These are phyloP conservation scores for Calliopsis andreniformis DNA, from an alignment of 1,140 invertebrate genomes.

Conservation along the genomic window DNA sequence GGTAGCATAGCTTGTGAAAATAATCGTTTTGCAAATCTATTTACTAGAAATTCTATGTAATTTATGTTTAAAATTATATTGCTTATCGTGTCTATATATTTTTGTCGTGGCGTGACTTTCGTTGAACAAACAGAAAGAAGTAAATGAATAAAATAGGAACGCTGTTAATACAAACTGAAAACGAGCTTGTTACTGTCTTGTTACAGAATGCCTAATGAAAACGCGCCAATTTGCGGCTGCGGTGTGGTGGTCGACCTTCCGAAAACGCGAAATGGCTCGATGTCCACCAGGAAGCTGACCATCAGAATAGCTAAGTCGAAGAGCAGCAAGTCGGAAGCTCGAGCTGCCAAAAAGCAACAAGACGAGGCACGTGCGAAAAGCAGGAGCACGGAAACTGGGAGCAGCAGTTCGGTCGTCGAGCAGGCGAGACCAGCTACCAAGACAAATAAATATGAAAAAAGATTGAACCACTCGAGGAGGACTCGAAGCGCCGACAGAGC, in stretches of 20 bases:
- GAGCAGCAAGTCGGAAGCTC: slow-evolving; percentile 61
- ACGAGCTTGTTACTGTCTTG: no score
- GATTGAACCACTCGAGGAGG: slow-evolving; percentile 73
- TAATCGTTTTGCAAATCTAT: no score
- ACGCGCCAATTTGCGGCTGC: slow-evolving; percentile 72
- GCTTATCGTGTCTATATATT: no score
- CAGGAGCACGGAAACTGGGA: slow-evolving; percentile 66
- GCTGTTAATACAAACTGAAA: no score
- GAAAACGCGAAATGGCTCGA: slow-evolving; percentile 66
- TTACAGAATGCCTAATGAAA: slow-evolving; percentile 78
- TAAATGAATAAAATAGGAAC: no score
- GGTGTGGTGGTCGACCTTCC: slow-evolving; percentile 67
- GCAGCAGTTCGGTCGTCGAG: slow-evolving; percentile 71
- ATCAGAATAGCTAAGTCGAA: slow-evolving; percentile 70
- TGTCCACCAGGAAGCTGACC: slow-evolving; percentile 66
- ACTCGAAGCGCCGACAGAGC: slow-evolving; percentile 76
- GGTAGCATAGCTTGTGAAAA: no score
- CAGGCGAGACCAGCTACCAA: slow-evolving; percentile 57
- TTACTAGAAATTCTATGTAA: no score
- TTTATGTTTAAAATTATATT: no score
- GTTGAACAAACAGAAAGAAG: no score
- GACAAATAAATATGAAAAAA: slow-evolving; percentile 71
- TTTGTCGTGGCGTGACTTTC: no score
- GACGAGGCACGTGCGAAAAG: slow-evolving; percentile 57
- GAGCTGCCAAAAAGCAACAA: slow-evolving; percentile 65